phyloP scores from a whole-genome alignment of 2,113 vertebrate species.

The Eclectus roratus region DNA sequence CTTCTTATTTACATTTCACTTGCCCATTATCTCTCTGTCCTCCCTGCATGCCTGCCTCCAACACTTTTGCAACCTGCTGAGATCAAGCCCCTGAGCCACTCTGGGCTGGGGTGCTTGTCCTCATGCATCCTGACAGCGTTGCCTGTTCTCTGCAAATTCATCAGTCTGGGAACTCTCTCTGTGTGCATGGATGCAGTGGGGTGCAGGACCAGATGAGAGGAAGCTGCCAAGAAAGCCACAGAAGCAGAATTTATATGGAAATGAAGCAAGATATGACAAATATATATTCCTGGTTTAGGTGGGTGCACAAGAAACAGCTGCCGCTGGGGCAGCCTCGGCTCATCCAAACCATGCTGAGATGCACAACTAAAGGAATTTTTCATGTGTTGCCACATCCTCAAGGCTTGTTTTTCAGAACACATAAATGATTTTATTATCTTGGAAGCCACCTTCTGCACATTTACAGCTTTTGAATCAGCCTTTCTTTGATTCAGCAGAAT shows the following conservation, averaged over 20 bases:
- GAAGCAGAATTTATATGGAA: not conserved
- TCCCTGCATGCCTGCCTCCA: not conserved
- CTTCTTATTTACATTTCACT: not conserved
- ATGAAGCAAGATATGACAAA: not conserved
- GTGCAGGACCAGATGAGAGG: not conserved
- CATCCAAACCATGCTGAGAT: not conserved
- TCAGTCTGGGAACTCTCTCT: fast-evolving
- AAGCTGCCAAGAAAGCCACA: not conserved
- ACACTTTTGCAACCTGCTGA: not conserved
- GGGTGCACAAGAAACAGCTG: not conserved
- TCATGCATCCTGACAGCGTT: not conserved
- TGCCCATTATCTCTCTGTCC: not conserved
- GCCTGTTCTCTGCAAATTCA: not conserved
- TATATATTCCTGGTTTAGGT: not conserved
- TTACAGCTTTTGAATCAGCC: not conserved
- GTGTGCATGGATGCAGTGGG: not conserved
- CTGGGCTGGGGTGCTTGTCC: not conserved
- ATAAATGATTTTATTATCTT: not conserved
- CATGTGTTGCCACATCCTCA: not conserved
- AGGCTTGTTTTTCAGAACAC: not conserved
- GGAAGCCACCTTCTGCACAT: not conserved
- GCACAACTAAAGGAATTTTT: conserved; percentile 10
- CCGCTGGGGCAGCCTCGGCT: not conserved
- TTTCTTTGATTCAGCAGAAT: not conserved
- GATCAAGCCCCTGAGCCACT: not conserved